Evolutionary conservation across 2,113 vertebrate species (phyloP).

Genomic region (Podarcis raffonei): DNA sequence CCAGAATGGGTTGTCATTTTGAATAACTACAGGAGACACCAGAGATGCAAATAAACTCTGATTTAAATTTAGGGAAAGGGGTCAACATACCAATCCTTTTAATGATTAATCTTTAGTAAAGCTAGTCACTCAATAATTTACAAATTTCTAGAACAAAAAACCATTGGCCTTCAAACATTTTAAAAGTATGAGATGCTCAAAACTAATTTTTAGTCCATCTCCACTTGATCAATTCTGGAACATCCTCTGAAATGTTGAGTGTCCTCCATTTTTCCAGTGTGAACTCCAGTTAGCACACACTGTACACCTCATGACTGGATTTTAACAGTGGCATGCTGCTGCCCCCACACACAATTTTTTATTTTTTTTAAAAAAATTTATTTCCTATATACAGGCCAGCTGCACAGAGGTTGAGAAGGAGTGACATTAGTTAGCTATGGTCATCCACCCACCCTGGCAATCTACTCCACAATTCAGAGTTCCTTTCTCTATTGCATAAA

Average conservation of each 20-base stretch:
- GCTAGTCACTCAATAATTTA: neutral
- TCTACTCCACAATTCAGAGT: neutral
- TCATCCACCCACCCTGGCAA: neutral
- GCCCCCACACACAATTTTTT: neutral
- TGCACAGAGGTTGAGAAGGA: neutral
- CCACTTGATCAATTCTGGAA: neutral
- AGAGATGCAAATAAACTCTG: neutral
- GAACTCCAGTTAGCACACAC: neutral
- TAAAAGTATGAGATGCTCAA: neutral
- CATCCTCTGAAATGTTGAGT: constrained; percentile 25
- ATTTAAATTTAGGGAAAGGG: neutral
- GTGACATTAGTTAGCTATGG: neutral
- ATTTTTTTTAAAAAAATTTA: neutral
- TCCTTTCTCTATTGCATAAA: neutral
- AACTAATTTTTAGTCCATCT: neutral
- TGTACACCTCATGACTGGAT: neutral
- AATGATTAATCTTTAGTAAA: neutral
- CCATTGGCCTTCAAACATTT: neutral
- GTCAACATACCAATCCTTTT: neutral
- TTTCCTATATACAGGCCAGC: constrained; percentile 1
- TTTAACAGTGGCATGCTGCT: neutral
- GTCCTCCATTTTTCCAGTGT: neutral
- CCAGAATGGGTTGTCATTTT: constrained; percentile 18
- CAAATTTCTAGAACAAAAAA: too few relatives aligned
- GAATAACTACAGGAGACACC: constrained; percentile 1